Conservation (phyloP, 2,113 vertebrate genomes). For the Platycercus adscitus region DNA sequence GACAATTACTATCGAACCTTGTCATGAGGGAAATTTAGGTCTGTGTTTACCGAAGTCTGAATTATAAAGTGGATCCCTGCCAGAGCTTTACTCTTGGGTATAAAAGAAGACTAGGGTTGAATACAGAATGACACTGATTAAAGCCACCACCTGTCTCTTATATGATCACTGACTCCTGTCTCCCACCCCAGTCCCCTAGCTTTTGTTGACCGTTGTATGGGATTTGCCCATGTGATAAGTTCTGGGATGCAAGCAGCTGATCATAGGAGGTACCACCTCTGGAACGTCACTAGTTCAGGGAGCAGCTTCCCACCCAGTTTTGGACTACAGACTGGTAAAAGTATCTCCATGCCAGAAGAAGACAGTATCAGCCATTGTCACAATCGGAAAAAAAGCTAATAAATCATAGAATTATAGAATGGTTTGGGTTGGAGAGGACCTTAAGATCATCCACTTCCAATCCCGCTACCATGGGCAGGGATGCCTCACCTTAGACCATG, state of each 20-base stretch:
- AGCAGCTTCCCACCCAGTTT: background rate
- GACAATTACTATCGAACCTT: constrained; percentile 50
- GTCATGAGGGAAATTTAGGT: constrained; percentile 14
- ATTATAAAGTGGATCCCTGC: constrained; percentile 14
- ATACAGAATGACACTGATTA: background rate
- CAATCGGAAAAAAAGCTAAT: background rate
- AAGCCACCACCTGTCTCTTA: constrained; percentile 11
- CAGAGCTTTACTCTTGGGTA: constrained; percentile 42
- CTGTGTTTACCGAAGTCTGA: constrained; percentile 33
- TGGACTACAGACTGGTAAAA: background rate
- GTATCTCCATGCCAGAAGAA: background rate
- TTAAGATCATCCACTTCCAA: background rate
- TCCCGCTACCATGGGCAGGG: background rate
- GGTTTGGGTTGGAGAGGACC: background rate
- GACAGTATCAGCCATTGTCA: background rate
- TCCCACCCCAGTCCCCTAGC: background rate
- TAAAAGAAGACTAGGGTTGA: background rate
- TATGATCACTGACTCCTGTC: background rate
- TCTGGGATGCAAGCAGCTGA: background rate
- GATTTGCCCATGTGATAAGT: background rate
- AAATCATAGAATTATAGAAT: background rate
- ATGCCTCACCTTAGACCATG: background rate
- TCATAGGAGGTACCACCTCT: background rate
- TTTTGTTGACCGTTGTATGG: background rate
- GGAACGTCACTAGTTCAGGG: background rate